Conservation (phyloP, 2,113 vertebrate species). For the Coracopsis vasa region DNA sequence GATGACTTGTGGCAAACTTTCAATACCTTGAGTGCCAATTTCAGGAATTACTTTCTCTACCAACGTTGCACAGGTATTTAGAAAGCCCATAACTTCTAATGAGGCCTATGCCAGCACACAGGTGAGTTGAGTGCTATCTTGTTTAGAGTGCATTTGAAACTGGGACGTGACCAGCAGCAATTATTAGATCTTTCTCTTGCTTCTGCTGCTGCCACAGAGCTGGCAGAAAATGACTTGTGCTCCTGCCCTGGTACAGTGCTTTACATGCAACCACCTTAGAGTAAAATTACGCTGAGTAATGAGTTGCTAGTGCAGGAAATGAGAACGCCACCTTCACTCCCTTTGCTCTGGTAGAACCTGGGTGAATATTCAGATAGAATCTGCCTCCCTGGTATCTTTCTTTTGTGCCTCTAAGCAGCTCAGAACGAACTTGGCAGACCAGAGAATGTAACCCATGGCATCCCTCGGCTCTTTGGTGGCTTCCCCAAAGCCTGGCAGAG, state of each 20-base stretch:
- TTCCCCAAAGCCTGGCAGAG: background rate
- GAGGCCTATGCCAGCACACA: background rate
- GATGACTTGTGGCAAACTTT: background rate
- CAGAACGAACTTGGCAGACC: background rate
- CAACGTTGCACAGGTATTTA: background rate
- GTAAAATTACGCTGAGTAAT: background rate
- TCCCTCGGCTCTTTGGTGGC: background rate
- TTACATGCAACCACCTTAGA: background rate
- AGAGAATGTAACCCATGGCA: background rate
- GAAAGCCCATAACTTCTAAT: background rate
- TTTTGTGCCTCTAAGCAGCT: background rate
- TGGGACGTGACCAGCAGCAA: background rate
- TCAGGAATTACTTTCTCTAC: background rate
- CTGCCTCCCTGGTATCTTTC: background rate
- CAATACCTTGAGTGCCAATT: background rate
- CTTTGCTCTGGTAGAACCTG: background rate
- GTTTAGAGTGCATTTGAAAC: conserved; percentile 19
- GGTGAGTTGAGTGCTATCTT: conserved; percentile 1
- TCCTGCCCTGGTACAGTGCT: background rate
- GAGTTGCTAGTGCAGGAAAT: background rate
- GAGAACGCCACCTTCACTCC: background rate
- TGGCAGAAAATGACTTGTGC: background rate
- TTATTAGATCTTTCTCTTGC: background rate
- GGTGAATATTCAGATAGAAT: background rate
- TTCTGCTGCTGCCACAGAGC: background rate